Conservation (phyloP, 1,140 invertebrate genomes). For the Papilio polytes region DNA sequence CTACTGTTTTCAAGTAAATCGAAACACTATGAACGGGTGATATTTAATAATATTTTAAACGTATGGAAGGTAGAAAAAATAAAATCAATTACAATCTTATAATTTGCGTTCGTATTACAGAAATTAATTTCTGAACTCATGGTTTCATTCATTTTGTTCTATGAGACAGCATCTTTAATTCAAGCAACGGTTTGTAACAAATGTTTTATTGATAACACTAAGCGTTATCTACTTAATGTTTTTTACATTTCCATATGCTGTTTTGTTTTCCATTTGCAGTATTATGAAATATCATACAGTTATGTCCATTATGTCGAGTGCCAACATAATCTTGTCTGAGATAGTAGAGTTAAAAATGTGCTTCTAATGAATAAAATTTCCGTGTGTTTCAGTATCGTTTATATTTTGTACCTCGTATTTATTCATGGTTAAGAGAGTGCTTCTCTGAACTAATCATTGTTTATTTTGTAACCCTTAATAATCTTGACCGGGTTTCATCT, state of each 20-base stretch:
- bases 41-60: slow-evolving; percentile 6
- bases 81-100: not conserved
- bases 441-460: not conserved
- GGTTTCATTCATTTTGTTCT: not conserved
- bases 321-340: not conserved
- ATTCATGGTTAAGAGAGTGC: not conserved
- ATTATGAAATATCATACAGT: slow-evolving; percentile 5
- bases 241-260: not conserved
- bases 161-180: not conserved
- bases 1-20: slow-evolving; percentile 1
- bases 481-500: too few species aligned
- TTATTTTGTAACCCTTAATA: not conserved
- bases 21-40: not conserved
- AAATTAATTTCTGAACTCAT: not conserved
- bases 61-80: not conserved
- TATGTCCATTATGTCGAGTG: not conserved
- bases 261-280: not conserved
- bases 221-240: not conserved
- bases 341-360: not conserved
- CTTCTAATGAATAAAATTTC: not conserved
- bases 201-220: slow-evolving; percentile 12
- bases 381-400: not conserved
- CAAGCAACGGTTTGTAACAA: not conserved
- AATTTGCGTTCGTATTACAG: not conserved
- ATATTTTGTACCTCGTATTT: not conserved